Evolutionary conservation across 35 echinoderm and acorn worm genomes (phyloP), one percentile per base, ranked within the genome.

Genomic region (Chiridota heheva): DNA sequence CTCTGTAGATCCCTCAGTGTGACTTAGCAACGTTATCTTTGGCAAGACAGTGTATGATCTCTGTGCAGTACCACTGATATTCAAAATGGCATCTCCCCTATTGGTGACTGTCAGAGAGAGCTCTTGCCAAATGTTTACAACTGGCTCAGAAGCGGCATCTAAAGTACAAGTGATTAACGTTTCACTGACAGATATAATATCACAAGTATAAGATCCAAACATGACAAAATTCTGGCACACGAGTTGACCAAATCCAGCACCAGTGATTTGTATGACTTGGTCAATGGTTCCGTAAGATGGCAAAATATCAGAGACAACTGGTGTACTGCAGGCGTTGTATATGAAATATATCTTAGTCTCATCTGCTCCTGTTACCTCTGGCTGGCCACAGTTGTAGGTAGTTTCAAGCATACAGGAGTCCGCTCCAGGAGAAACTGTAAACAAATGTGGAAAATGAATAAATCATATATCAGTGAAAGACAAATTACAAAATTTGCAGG

Each of bases 41-140:
- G 95, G 95, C 12, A 69, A 37, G 40, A 92, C 27, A 22, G 81
- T 69, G 67, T 88, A 98, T 15, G 66, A 69, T 33, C 80, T 53
- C 25, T 84, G 74, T 36, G 73, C 63, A 33, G 84, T 77, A 16
- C 49, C 83, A 3, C 69, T 57, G 18, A 79, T 64, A 69, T 81
- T 41, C 24, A 88, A 84, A 1, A 82, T 20, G 20, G 88, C 84
- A 5, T 58, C 47, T 26, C 95, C 95, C 24, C 36, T 63, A 53
- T 98, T 98, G 32, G 58, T 85, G n/a, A 92, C 95, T 20, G 64
- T 88, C 10, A 98, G 37, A 7, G 40, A 69, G 44, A 91, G 32
- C 36, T 81, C 78, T 27, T 88, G 88, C 58, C 67, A 70, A 34
- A 74, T 43, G 31, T 89, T 89, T 34, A 98, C 89, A 3, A 56